phyloP scores from a whole-genome alignment of 2,797 vertebrate genomes.

The Poeciliopsis presidionis region DNA sequence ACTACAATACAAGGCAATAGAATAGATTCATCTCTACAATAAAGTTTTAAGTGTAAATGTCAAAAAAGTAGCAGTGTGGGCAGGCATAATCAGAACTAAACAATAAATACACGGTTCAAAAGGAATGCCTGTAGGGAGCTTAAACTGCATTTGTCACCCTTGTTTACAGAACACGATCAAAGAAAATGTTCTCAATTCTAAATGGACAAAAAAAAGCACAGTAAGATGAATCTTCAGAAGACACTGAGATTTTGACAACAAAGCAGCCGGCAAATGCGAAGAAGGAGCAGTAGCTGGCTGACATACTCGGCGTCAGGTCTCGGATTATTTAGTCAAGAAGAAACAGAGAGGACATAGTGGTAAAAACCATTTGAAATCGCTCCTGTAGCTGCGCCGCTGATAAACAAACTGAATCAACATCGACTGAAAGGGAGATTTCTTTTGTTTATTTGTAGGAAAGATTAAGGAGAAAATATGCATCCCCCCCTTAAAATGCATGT shows the following conservation, averaged over 20 bases:
- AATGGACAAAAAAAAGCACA: slow-evolving; percentile 3
- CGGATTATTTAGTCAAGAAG: slow-evolving; percentile 9
- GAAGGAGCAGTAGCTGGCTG: not conserved
- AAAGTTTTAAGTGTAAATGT: not conserved
- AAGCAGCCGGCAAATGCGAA: not conserved
- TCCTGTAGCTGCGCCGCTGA: not conserved
- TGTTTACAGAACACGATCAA: not conserved
- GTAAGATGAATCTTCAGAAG: slow-evolving; percentile 22
- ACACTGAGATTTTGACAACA: slow-evolving; percentile 5
- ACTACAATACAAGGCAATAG: not conserved
- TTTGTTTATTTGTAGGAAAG: not conserved
- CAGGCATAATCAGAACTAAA: not conserved
- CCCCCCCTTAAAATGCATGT: not conserved
- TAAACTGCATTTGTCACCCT: slow-evolving; percentile 45
- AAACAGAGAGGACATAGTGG: not conserved
- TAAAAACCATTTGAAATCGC: not conserved
- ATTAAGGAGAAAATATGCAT: not conserved
- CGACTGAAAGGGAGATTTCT: not conserved
- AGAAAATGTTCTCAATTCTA: not conserved
- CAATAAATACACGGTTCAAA: not conserved
- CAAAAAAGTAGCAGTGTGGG: not conserved
- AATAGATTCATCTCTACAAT: not conserved
- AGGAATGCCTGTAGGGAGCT: not conserved
- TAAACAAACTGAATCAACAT: not conserved
- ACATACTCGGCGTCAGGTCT: slow-evolving; percentile 27